Conservation (phyloP, 2,888 invertebrate genomes). For the Gerris lacustris region DNA sequence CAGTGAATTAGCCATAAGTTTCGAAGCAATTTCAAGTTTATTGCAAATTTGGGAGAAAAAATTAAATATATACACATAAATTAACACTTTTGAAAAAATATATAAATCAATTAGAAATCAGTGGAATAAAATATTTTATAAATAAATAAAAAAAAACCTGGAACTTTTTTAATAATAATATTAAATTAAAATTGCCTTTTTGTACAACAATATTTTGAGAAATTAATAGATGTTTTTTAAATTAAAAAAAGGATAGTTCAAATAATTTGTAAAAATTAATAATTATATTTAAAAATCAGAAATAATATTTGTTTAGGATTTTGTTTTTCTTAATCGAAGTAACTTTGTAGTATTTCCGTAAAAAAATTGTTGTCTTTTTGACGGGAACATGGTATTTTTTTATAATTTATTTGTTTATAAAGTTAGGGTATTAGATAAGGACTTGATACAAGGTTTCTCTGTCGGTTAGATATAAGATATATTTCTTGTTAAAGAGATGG, state of each 20-base stretch:
- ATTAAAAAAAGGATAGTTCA: constrained; percentile 6
- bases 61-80: constrained; percentile 16
- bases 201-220: constrained; percentile 21
- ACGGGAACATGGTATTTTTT: constrained; percentile 21
- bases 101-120: constrained; percentile 11
- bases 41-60: background rate
- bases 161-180: constrained; percentile 13
- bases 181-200: constrained; percentile 25
- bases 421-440: constrained; percentile 1
- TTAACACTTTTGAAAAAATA: constrained; percentile 10
- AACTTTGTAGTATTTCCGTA: background rate
- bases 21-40: constrained; percentile 15
- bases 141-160: constrained; percentile 14
- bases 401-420: constrained; percentile 17
- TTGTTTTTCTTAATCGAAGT: background rate
- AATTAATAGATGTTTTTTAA: background rate
- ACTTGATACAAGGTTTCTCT: background rate
- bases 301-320: background rate
- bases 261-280: constrained; percentile 9
- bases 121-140: constrained; percentile 2
- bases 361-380: background rate
- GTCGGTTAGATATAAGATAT: too few relatives aligned
- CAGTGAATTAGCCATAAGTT: constrained; percentile 15
- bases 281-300: background rate
- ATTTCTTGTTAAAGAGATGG: constrained; percentile 14